A percentile compares a stretch with the other conserved stretches of the same genome.
phyloP scores from a whole-genome alignment of 2,113 vertebrate species.

The Eolophus roseicapilla region DNA sequence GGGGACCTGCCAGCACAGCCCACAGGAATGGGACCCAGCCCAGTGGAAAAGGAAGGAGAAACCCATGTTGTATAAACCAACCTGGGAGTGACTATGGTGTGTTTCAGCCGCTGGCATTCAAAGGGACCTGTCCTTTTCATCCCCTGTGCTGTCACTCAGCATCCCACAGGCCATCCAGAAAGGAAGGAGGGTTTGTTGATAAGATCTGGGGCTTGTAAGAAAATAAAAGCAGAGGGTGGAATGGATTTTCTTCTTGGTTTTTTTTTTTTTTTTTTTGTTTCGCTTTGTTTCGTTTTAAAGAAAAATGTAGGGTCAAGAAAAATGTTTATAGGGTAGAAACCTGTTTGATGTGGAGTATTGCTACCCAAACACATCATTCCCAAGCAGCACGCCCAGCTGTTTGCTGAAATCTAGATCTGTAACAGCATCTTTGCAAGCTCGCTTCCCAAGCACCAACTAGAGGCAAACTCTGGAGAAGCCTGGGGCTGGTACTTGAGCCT shows the following conservation, averaged over 20 bases:
- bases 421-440: neutral
- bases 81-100: neutral
- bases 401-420: neutral
- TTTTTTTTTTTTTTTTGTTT: neutral
- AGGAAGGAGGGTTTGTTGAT: neutral
- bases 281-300: neutral
- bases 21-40: neutral
- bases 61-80: neutral
- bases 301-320: neutral
- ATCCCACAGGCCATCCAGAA: neutral
- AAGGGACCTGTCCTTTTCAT: neutral
- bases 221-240: neutral
- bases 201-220: neutral
- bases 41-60: neutral
- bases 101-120: neutral
- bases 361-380: neutral
- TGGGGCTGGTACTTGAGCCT: neutral
- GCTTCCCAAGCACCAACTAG: accelerated
- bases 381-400: neutral
- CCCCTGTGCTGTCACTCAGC: neutral
- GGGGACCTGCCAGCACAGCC: neutral
- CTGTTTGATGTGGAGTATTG: neutral
- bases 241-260: neutral
- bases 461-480: neutral
- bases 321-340: neutral